phyloP scores from a whole-genome alignment of 1,140 invertebrate species.

The Protaetia brevitarsis region DNA sequence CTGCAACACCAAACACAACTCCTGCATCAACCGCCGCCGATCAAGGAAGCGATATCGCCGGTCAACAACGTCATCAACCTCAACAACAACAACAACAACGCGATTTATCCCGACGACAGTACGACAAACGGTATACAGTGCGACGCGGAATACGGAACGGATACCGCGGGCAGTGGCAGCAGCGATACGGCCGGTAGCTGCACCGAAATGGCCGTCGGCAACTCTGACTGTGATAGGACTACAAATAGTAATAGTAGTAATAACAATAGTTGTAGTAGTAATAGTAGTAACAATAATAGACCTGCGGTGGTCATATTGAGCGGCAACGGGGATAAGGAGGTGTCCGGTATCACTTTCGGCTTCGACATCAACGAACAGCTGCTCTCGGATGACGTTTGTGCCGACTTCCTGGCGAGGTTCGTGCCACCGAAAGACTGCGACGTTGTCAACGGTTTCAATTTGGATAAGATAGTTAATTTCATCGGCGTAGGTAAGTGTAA shows the following conservation, averaged over 20 bases:
- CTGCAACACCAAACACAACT: background rate
- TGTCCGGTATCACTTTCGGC: slow-evolving; percentile 59
- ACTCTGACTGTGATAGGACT: slow-evolving; percentile 24
- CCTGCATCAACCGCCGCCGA: background rate
- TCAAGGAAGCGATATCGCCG: background rate
- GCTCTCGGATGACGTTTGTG: slow-evolving; percentile 44
- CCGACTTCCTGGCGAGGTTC: slow-evolving; percentile 29
- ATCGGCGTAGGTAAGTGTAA: slow-evolving; percentile 58
- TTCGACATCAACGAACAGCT: slow-evolving; percentile 68
- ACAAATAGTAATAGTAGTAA: slow-evolving; percentile 26
- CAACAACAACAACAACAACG: too few species aligned
- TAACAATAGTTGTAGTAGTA: slow-evolving; percentile 10
- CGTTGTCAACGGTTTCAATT: slow-evolving; percentile 47
- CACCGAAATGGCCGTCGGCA: slow-evolving; percentile 4
- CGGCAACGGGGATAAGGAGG: slow-evolving; percentile 48
- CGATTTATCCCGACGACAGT: background rate
- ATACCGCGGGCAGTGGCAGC: background rate
- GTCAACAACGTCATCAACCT: background rate
- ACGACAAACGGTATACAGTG: background rate
- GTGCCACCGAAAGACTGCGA: slow-evolving; percentile 23
- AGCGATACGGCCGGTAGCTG: background rate
- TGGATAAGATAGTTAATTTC: slow-evolving; percentile 63
- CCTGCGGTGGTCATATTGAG: slow-evolving; percentile 63
- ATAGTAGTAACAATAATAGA: slow-evolving; percentile 39
- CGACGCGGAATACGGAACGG: background rate